Conservation (phyloP, 2,797 vertebrate genomes). For the Agapornis canus region DNA sequence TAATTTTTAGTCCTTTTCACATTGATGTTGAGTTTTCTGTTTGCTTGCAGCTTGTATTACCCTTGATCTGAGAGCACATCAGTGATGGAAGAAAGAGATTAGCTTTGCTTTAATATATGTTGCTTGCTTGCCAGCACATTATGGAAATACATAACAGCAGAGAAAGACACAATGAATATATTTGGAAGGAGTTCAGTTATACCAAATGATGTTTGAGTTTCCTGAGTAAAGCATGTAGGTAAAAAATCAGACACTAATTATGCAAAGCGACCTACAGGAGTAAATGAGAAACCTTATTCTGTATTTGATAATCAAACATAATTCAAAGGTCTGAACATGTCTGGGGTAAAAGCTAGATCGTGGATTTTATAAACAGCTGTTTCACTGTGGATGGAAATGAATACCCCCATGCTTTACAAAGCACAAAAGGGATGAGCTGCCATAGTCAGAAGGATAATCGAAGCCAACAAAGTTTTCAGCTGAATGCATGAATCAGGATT, state of each 20-base stretch:
- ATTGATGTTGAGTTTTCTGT: neutral
- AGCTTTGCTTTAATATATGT: neutral
- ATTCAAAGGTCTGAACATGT: neutral
- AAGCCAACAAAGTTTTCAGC: neutral
- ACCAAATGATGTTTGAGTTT: neutral
- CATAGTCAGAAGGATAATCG: neutral
- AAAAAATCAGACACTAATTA: neutral
- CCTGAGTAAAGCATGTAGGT: neutral
- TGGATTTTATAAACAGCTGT: neutral
- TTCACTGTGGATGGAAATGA: neutral
- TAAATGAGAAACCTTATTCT: neutral
- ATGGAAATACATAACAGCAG: neutral
- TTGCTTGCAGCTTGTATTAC: slow-evolving; percentile 3
- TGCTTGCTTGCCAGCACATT: neutral
- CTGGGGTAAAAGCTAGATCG: neutral
- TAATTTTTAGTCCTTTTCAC: neutral
- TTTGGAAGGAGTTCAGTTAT: neutral
- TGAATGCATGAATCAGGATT: neutral
- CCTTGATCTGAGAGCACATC: slow-evolving; percentile 27
- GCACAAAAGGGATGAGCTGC: neutral
- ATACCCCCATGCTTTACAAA: neutral
- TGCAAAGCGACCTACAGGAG: neutral
- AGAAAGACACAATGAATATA: neutral
- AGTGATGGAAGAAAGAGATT: neutral
- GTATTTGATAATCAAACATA: neutral